These are phyloP conservation scores for Alethe diademata DNA, from an alignment of 2,113 vertebrate species.

Conservation along the genomic window DNA sequence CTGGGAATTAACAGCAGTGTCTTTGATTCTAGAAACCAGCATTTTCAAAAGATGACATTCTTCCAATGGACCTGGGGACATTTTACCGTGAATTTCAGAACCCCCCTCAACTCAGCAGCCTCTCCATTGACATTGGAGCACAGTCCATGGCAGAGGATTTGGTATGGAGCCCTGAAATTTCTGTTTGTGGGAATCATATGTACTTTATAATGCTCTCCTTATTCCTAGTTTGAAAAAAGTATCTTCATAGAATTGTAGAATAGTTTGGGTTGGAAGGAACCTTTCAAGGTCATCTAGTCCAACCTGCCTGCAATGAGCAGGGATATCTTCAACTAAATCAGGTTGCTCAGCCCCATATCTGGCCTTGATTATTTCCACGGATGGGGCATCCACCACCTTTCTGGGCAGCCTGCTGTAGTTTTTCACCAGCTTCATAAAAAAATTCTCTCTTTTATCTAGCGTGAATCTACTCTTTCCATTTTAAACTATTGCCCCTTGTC, in stretches of 20 bases:
- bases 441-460: not conserved
- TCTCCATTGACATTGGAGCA: conserved; percentile 92
- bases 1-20: not conserved
- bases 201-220: not conserved
- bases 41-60: conserved; percentile 96
- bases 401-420: not conserved
- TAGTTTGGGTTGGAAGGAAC: not conserved
- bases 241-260: not conserved
- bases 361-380: not conserved
- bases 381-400: not conserved
- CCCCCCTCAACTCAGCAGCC: conserved; percentile 94
- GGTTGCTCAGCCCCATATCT: not conserved
- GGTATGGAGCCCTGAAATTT: conserved; percentile 75
- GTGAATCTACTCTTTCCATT: not conserved
- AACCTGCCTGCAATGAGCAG: not conserved
- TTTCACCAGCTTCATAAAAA: not conserved
- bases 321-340: not conserved
- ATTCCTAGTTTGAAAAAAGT: not conserved
- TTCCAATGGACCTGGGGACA: conserved; percentile 97
- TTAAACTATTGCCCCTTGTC: not conserved
- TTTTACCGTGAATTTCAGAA: conserved; percentile 99
- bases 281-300: not conserved
- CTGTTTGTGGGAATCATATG: not conserved
- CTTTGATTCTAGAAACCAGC: conserved; percentile 87
- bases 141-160: conserved; percentile 99